Percentiles rank a stretch among this genome's conserved stretches.
These are phyloP conservation scores for Brachionus manjavacas DNA, from an alignment of 1,140 invertebrate genomes.

Conservation along the genomic window DNA sequence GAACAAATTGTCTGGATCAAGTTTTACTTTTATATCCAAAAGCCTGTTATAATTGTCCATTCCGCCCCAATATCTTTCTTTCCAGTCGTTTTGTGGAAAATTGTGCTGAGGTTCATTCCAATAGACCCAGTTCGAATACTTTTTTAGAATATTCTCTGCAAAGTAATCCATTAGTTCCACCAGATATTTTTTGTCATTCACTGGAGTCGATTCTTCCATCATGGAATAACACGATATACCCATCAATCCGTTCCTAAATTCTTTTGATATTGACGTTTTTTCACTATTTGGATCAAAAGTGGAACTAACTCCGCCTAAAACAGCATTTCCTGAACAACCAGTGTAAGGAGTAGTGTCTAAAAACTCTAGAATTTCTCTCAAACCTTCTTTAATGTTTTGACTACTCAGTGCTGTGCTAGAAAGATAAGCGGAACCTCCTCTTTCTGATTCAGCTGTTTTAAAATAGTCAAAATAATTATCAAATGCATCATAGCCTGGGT, in stretches of 20 bases:
- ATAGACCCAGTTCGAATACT: constrained; percentile 20
- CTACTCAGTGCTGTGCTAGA: background rate
- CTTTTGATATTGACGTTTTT: background rate
- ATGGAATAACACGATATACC: background rate
- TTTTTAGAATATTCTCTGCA: background rate
- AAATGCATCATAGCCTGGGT: background rate
- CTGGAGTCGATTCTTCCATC: background rate
- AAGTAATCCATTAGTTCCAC: background rate
- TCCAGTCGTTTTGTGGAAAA: background rate
- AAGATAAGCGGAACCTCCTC: background rate
- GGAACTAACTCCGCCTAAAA: background rate
- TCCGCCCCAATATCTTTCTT: background rate
- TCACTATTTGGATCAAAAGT: background rate
- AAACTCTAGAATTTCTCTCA: constrained; percentile 1
- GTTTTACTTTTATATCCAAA: background rate
- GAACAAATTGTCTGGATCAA: background rate
- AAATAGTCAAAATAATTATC: background rate
- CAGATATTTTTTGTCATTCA: background rate
- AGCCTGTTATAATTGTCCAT: constrained; percentile 11
- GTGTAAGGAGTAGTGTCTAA: background rate
- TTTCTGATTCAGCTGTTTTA: background rate
- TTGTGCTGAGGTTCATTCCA: constrained; percentile 4
- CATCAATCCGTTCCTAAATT: background rate
- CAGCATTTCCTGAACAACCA: constrained; percentile 12
- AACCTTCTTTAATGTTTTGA: background rate